These are phyloP conservation scores for Pseudopleuronectes americanus DNA, from an alignment of 2,797 vertebrate genomes.

Conservation along the genomic window DNA sequence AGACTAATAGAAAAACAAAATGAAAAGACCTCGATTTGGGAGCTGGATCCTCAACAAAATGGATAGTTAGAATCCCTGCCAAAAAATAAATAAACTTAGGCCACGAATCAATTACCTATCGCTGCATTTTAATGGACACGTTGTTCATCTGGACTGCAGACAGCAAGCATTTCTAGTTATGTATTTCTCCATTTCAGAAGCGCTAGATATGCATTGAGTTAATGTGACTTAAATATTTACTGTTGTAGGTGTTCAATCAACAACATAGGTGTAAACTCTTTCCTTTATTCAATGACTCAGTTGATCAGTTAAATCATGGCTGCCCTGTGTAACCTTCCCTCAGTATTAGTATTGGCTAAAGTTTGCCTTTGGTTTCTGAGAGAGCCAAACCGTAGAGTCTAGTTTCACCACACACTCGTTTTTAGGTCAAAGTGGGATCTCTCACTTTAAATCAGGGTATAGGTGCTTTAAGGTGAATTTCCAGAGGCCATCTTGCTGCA, in stretches of 20 bases:
- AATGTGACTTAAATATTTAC: conserved; percentile 56
- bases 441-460: conserved; percentile 51
- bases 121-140: conserved; percentile 62
- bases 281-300: conserved; percentile 45
- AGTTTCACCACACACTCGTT: conserved; percentile 58
- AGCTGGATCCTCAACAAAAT: conserved; percentile 66
- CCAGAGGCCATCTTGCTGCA: conserved; percentile 9
- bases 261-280: conserved; percentile 47
- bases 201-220: conserved; percentile 48
- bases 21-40: conserved; percentile 70
- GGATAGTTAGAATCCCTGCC: conserved; percentile 59
- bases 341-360: conserved; percentile 55
- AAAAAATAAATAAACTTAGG: conserved; percentile 15
- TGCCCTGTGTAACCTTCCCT: conserved; percentile 42
- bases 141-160: conserved; percentile 57
- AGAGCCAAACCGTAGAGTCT: conserved; percentile 58
- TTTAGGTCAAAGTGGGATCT: conserved; percentile 48
- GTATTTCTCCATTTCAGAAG: conserved; percentile 57
- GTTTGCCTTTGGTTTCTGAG: conserved; percentile 23
- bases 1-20: conserved; percentile 62
- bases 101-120: conserved; percentile 64
- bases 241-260: conserved; percentile 38
- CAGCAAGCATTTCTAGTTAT: conserved; percentile 52
- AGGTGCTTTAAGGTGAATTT: conserved; percentile 33
- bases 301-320: conserved; percentile 52